Base-by-base conservation (phyloP, 2,113 vertebrate genomes). In the Syrrhaptes paradoxus region DNA sequence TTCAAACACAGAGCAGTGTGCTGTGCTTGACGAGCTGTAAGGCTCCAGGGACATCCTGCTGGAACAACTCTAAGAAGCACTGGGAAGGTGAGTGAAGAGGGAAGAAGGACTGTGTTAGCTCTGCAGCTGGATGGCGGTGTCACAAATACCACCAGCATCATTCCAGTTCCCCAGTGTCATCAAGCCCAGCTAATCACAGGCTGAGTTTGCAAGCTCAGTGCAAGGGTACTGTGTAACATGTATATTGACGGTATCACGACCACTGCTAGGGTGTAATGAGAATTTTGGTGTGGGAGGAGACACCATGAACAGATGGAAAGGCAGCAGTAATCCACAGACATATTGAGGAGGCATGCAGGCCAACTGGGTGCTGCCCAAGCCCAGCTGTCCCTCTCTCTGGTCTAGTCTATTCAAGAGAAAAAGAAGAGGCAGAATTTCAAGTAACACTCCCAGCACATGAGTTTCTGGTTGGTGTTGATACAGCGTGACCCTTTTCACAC, bases 321-420 rank as follows among this genome's bases (percentile, higher is more conserved):
- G 58, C 87, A 91, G 93, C 89, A 93, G 87, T 93, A 87, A 80
- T 75, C 62, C 4, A 1, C 51, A 87, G 75, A 70, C 78, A 79
- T 79, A 94, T 59, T 93, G 91, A 94, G 2, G 6, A 79, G 32
- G 71, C 21, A 11, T 11, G 32, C 83, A 67, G 80, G 80, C 92
- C 95, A 96, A 87, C 79, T 81, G 93, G 80, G 94, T 84, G 80
- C 57, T 90, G 93, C 90, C 93, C 83, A 93, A 92, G 88, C 72
- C 72, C 94, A 90, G 92, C 90, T 96, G 93, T 95, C 93, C 76
- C 55, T 89, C 43, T 81, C 34, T 65, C 57, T 74, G 25, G 34
- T 74, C 83, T 81, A 63, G n/a, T 62, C 46, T 85, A 34, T 70
- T 62, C 4, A 4, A 82, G 51, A 91, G 36, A 9, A 58, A 70